Evolutionary conservation across 53 echinoderm and acorn worm genomes (phyloP).

Genomic region (Stichopus horrens): DNA sequence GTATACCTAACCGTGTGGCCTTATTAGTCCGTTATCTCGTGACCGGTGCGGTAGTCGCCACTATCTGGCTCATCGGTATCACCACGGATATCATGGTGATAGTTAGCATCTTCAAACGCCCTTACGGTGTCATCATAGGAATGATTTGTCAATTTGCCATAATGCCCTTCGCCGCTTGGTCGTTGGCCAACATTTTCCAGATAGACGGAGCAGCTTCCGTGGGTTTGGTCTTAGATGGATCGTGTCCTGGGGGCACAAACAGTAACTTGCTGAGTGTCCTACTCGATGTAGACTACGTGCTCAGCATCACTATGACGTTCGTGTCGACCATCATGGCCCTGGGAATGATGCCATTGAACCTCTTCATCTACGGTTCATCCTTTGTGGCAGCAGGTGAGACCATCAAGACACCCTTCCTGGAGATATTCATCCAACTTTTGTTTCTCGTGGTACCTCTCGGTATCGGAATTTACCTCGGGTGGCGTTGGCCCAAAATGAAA

Average conservation of each 20-base stretch:
- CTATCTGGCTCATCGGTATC: constrained; percentile 84
- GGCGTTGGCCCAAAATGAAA: constrained; percentile 69
- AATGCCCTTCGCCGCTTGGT: constrained; percentile 86
- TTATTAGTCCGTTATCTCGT: constrained; percentile 67
- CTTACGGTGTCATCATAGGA: constrained; percentile 77
- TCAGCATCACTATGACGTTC: constrained; percentile 95
- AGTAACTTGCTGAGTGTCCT: constrained; percentile 83
- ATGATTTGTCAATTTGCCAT: constrained; percentile 89
- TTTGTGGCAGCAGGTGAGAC: constrained; percentile 61
- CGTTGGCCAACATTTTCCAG: constrained; percentile 61
- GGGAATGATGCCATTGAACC: constrained; percentile 92
- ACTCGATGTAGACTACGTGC: constrained; percentile 79
- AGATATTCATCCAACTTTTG: constrained; percentile 81
- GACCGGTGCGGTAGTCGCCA: constrained; percentile 57
- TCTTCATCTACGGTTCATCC: constrained; percentile 76
- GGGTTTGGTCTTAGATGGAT: constrained; percentile 83
- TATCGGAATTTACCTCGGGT: constrained; percentile 67
- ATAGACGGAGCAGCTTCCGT: constrained; percentile 68
- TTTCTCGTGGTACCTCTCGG: constrained; percentile 70
- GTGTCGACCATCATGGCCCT: constrained; percentile 81
- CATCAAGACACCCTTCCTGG: constrained; percentile 70
- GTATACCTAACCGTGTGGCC: constrained; percentile 45
- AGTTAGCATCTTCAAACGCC: constrained; percentile 68
- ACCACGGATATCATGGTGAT: constrained; percentile 71
- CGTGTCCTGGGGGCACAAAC: constrained; percentile 88